Conservation (phyloP, 1,140 invertebrate species). For the Orchestia grillus region DNA sequence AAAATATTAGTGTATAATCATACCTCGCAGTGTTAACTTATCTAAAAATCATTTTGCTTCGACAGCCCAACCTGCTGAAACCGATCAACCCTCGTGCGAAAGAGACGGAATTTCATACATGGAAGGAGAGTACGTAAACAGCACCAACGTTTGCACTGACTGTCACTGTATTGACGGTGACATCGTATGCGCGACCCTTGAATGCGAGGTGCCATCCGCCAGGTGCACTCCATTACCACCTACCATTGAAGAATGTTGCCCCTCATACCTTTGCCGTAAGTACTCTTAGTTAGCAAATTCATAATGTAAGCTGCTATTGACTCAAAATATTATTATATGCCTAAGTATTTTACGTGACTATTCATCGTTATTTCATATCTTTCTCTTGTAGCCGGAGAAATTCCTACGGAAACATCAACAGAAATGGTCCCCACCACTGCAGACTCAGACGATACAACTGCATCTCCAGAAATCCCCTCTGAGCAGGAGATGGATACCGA, state of each 20-base stretch:
- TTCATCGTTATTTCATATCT: background rate
- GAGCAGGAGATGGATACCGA: background rate
- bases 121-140: conserved; percentile 69
- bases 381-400: background rate
- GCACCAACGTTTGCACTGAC: conserved; percentile 69
- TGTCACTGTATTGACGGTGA: conserved; percentile 70
- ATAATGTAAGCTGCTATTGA: background rate
- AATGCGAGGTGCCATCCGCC: conserved; percentile 69
- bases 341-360: background rate
- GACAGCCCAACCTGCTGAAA: conserved; percentile 69
- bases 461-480: background rate
- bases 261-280: conserved; percentile 65
- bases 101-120: conserved; percentile 65
- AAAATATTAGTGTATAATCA: background rate
- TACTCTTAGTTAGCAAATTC: background rate
- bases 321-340: background rate
- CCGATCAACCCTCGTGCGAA: conserved; percentile 57
- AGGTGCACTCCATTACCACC: conserved; percentile 56
- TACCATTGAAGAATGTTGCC: conserved; percentile 59
- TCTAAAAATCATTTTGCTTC: conserved; percentile 36
- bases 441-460: background rate
- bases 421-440: background rate
- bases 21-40: background rate
- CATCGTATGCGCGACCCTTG: conserved; percentile 70
- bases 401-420: background rate